Percentiles rank a stretch among this genome's conserved stretches.
Conservation (phyloP, 1,140 invertebrate genomes). For the Proctacanthus coquilletti region DNA sequence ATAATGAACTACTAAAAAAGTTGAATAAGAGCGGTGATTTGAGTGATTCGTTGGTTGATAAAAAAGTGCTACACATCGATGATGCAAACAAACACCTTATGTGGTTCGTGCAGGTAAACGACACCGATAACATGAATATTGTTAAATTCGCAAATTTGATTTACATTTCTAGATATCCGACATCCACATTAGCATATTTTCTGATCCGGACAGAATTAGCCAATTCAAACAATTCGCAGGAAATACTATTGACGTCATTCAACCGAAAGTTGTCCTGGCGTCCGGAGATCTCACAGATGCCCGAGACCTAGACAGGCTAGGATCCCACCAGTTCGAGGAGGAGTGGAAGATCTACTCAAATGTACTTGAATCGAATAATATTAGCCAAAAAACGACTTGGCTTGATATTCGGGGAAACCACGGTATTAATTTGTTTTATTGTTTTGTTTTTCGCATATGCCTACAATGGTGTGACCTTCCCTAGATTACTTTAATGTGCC, state of each 20-base stretch:
- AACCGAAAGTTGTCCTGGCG: slow-evolving; percentile 66
- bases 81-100: slow-evolving; percentile 42
- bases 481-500: slow-evolving; percentile 83
- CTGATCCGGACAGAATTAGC: slow-evolving; percentile 53
- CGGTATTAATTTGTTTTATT: slow-evolving; percentile 40
- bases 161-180: slow-evolving; percentile 58
- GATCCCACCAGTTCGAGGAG: slow-evolving; percentile 62
- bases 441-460: slow-evolving; percentile 2
- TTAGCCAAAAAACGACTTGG: slow-evolving; percentile 60
- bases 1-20: slow-evolving; percentile 12
- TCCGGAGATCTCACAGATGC: slow-evolving; percentile 85
- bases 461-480: slow-evolving; percentile 25
- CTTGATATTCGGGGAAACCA: slow-evolving; percentile 90
- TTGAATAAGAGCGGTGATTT: neutral
- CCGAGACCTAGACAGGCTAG: slow-evolving; percentile 59
- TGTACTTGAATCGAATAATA: slow-evolving; percentile 49
- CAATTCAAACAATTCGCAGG: slow-evolving; percentile 72
- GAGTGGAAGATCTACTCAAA: slow-evolving; percentile 76
- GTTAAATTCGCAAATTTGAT: slow-evolving; percentile 3
- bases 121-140: neutral
- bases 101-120: slow-evolving; percentile 61
- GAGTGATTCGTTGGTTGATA: slow-evolving; percentile 10
- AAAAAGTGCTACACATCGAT: slow-evolving; percentile 33
- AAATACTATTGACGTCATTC: slow-evolving; percentile 53
- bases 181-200: slow-evolving; percentile 77